Conservation (phyloP, 1,140 invertebrate species). For the Babylonia areolata region DNA sequence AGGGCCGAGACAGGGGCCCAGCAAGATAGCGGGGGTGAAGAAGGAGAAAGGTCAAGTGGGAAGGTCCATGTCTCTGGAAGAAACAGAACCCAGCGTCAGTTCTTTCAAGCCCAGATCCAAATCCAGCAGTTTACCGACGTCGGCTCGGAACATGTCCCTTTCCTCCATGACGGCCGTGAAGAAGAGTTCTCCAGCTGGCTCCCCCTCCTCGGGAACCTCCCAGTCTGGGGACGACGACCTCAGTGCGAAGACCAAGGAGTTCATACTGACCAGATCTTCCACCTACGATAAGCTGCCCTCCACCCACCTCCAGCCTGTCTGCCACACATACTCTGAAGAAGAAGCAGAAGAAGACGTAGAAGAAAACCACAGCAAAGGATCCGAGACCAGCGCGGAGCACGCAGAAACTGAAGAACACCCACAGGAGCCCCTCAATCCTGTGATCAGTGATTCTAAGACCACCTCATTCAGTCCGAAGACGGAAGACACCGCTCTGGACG, state of each 20-base stretch:
- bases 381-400: neutral
- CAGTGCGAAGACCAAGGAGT: neutral
- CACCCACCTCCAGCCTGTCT: neutral
- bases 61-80: slow-evolving; percentile 31
- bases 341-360: neutral
- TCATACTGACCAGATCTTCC: slow-evolving; percentile 13
- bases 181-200: slow-evolving; percentile 13
- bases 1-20: slow-evolving; percentile 83
- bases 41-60: slow-evolving; percentile 75
- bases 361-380: no score
- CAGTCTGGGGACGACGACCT: neutral
- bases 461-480: neutral
- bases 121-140: slow-evolving; percentile 38
- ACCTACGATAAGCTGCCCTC: slow-evolving; percentile 17
- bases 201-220: neutral
- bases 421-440: neutral
- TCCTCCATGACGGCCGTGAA: slow-evolving; percentile 66
- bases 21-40: slow-evolving; percentile 92
- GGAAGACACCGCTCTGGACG: neutral
- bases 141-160: slow-evolving; percentile 61
- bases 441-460: neutral
- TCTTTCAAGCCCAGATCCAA: slow-evolving; percentile 32
- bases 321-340: neutral
- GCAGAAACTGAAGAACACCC: neutral
- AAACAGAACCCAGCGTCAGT: neutral